These are phyloP conservation scores for Invenusta paracnida DNA, from an alignment of 2,888 invertebrate species.

Conservation along the genomic window DNA sequence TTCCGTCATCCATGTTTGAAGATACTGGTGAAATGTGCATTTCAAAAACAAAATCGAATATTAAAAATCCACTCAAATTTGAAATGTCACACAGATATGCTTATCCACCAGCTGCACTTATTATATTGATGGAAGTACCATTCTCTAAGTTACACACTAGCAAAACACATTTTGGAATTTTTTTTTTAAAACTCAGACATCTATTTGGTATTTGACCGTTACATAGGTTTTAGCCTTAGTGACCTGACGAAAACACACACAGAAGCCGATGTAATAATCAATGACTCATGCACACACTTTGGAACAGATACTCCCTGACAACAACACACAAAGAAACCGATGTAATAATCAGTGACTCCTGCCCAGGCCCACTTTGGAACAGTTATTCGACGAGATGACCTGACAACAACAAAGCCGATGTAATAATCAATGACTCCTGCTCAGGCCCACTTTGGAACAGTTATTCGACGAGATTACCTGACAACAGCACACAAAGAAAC, in stretches of 20 bases:
- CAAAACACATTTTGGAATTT: not conserved
- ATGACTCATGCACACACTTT: no score
- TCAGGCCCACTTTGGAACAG: conserved; percentile 34
- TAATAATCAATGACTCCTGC: not conserved
- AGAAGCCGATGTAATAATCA: no score
- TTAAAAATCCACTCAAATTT: not conserved
- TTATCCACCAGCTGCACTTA: not conserved
- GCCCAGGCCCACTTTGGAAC: conserved; percentile 35
- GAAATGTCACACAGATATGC: not conserved
- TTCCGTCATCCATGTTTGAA: not conserved
- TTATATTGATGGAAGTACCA: not conserved
- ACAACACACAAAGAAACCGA: conserved; percentile 34
- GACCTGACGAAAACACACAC: conserved; percentile 37
- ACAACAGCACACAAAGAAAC: conserved; percentile 46
- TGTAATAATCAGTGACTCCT: conserved; percentile 23
- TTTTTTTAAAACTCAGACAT: no score
- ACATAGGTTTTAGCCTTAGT: conserved; percentile 44
- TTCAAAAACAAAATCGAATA: not conserved
- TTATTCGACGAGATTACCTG: not conserved
- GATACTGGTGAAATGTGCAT: not conserved
- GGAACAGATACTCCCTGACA: not conserved
- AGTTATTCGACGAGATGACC: not conserved
- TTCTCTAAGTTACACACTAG: not conserved
- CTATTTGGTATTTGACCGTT: conserved; percentile 44
- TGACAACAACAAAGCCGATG: conserved; percentile 38